Evolutionary conservation across 2,113 vertebrate genomes (phyloP).

Genomic region (Podocnemis expansa): DNA sequence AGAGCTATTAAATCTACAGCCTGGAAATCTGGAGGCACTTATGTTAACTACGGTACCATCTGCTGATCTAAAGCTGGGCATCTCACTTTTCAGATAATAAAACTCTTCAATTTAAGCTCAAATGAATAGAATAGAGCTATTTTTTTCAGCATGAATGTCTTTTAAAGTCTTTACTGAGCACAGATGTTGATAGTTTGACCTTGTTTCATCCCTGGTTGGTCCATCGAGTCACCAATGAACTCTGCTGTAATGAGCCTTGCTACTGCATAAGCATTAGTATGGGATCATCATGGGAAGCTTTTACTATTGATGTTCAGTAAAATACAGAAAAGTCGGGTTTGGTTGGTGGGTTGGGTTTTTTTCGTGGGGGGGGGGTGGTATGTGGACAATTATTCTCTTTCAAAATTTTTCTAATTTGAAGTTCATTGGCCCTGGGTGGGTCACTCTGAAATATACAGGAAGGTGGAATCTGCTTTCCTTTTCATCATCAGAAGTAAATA

Average conservation of each 20-base stretch:
- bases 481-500: neutral
- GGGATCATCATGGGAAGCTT: neutral
- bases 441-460: neutral
- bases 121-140: neutral
- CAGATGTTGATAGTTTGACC: neutral
- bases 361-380: neutral
- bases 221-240: neutral
- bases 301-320: neutral
- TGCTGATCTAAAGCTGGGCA: constrained; percentile 17
- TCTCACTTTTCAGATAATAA: constrained; percentile 11
- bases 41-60: neutral
- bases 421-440: neutral
- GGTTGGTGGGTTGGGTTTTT: too few species aligned
- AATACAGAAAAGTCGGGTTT: neutral
- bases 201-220: constrained; percentile 22
- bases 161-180: neutral
- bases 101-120: neutral
- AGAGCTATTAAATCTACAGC: constrained; percentile 2
- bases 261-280: neutral
- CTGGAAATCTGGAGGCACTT: constrained; percentile 25
- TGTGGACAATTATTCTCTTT: neutral
- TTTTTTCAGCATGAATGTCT: neutral
- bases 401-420: neutral
- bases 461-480: neutral
- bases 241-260: neutral